Base-by-base conservation (phyloP, 2,888 invertebrate species). In the Drosophila anomelani region DNA sequence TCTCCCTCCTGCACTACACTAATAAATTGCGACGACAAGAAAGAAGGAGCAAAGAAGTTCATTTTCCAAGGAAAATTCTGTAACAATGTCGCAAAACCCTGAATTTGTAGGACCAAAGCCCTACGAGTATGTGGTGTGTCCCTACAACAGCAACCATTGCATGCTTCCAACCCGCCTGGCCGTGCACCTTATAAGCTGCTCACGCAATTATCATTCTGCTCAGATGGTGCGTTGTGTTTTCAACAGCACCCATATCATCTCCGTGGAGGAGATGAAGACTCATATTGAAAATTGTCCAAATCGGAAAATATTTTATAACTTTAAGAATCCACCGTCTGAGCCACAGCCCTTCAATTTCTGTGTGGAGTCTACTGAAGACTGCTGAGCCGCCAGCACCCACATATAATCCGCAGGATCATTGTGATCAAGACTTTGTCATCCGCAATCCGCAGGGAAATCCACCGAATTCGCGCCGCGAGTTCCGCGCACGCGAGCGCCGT, bases 151-250 rank as follows among this genome's bases (percentile, higher is more conserved):
- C 34, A 60, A 93, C 0, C 95, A 95, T 69, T 92, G 92, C 8
- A 92, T 95, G 1, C 91, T 93, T 9, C 92, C 93, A 4, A 93
- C 92, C 20, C 86, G 94, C 0, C 92, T 95, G 90, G 93, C 94
- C 29, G 82, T 92, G 0, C 95, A 95, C 72, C 78, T 95, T 0
- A 92, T 93, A 15, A 95, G 94, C 76, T 95, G 95, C 66, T 86
- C 93, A 0, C 93, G 93, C 15, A 93, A 93, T 43, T 86, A 94
- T 72, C 92, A 92, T 0, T 91, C 93, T 17, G 80, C 90, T 0
- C 91, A 93, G 26, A 66, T 90, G 0, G 79, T 87, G 0, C 92
- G 93, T 8, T 95, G 95, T 63, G 94, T 94, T 0, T 94, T 94
- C 46, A 94, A 95, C 46, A 80, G 91, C 0, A 93, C 93, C 0